Evolutionary conservation across 2,113 vertebrate genomes (phyloP), one percentile per base, ranked within the genome.

Genomic region (Tiliqua scincoides): DNA sequence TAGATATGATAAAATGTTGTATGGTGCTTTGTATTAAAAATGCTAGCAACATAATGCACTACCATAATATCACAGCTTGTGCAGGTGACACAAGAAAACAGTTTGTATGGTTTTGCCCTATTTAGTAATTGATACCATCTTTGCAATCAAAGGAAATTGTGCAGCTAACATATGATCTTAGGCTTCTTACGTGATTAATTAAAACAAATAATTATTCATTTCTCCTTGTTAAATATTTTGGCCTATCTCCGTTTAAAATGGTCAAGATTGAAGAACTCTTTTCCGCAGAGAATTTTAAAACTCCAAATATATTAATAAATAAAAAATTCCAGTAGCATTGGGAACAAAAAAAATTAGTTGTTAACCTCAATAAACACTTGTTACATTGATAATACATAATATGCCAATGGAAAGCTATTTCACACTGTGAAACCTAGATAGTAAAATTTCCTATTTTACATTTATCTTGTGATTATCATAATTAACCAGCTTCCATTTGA

Each of bases 221-320:
- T 61, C 92, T 40, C 95, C 92, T 96, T 94, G 95, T 97, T 96
- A 97, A 97, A 97, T 97, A 89, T 92, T 93, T 88, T 10, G 90
- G 96, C 96, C 94, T 96, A 96, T 97, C 94, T 96, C 86, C 92
- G 80, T 96, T 96, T 87, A 95, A 97, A 97, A 95, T 97, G 96
- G 96, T 93, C 92, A 62, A 93, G 93, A 93, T 96, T 96, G 96
- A 94, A 94, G 27, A 57, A n/a, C 11, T 73, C 32, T 21, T n/a
- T 11, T 9, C n/a, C 57, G 6, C 48, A 30, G n/a, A 30, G 59
- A 86, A 65, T 80, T 54, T 67, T 63, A 86, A 74, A 17, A 81
- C 11, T 37, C 43, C 35, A 65, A 48, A 79, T 30, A 79, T 30
- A 61, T 17, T 21, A 63, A 52, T 32, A 73, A 80, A 63, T 52